Evolutionary conservation across 2,113 vertebrate species (phyloP).

Genomic region (Phalacrocorax brasilianus): DNA sequence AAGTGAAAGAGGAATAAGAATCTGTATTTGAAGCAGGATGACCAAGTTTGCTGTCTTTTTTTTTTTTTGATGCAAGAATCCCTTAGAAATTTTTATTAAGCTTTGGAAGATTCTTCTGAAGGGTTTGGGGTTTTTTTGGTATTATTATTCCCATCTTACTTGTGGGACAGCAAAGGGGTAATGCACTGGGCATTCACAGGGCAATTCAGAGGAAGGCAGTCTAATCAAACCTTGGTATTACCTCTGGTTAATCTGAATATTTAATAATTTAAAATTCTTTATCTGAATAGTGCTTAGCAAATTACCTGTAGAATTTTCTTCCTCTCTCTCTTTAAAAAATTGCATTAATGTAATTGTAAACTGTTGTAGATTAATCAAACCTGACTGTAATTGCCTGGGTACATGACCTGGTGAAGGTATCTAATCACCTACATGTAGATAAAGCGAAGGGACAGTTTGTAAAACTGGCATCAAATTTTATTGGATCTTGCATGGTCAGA

Average conservation of each 20-base stretch:
- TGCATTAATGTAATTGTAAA: not conserved
- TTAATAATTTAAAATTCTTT: not conserved
- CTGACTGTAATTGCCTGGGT: not conserved
- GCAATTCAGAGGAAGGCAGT: not conserved
- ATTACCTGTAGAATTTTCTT: not conserved
- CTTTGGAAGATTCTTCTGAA: not conserved
- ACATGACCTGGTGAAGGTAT: not conserved
- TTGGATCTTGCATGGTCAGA: not conserved
- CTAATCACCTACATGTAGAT: not conserved
- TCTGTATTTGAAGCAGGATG: not conserved
- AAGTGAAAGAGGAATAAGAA: not conserved
- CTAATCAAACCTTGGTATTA: not conserved
- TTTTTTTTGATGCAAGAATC: not conserved
- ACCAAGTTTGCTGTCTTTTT: not conserved
- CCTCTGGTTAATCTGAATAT: not conserved
- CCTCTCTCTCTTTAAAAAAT: not conserved
- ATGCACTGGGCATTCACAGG: not conserved
- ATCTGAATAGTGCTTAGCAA: not conserved
- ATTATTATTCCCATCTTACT: not conserved
- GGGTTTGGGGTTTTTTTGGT: accelerated
- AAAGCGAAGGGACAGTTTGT: not conserved
- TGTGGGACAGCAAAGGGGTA: not conserved
- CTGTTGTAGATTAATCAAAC: not conserved
- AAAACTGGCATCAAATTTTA: slow-evolving; percentile 22
- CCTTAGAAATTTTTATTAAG: not conserved